These are phyloP conservation scores for Gymnodraco acuticeps DNA, from an alignment of 2,797 vertebrate species.

Conservation along the genomic window DNA sequence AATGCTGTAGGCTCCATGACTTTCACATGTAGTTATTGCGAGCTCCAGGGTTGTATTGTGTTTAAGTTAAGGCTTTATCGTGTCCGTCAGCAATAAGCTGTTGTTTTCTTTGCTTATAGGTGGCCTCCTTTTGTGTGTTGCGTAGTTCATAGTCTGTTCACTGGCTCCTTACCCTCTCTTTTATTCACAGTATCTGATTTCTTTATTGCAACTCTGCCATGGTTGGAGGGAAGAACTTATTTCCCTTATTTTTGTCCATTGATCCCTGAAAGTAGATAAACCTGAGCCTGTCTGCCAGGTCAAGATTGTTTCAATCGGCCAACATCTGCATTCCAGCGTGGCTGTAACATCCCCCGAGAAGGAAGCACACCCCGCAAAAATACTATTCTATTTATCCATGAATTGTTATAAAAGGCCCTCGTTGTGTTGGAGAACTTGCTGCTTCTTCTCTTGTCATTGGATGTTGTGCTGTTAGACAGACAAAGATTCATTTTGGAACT, in stretches of 20 bases:
- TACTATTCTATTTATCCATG: not conserved
- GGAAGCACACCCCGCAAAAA: not conserved
- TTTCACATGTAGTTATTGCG: not conserved
- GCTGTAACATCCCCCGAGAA: not conserved
- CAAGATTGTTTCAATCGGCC: constrained; percentile 17
- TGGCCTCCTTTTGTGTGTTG: constrained; percentile 22
- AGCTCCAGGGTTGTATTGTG: not conserved
- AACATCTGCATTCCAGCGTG: constrained; percentile 21
- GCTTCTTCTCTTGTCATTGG: not conserved
- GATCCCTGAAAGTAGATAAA: constrained; percentile 9
- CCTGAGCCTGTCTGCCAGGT: constrained; percentile 8
- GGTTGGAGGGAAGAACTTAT: not conserved
- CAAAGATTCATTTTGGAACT: not conserved
- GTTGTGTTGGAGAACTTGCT: not conserved
- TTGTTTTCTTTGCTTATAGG: not conserved
- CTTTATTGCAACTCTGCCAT: not conserved
- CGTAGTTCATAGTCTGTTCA: constrained; percentile 6
- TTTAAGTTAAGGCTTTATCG: not conserved
- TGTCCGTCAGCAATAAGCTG: not conserved
- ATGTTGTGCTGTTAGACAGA: not conserved
- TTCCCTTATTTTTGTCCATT: not conserved
- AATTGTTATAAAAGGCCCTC: not conserved
- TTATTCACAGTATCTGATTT: not conserved
- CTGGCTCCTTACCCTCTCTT: not conserved
- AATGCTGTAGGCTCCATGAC: not conserved